Evolutionary conservation across 2,888 invertebrate genomes (phyloP).

Genomic region (Liopterus haemorrhoidalis): DNA sequence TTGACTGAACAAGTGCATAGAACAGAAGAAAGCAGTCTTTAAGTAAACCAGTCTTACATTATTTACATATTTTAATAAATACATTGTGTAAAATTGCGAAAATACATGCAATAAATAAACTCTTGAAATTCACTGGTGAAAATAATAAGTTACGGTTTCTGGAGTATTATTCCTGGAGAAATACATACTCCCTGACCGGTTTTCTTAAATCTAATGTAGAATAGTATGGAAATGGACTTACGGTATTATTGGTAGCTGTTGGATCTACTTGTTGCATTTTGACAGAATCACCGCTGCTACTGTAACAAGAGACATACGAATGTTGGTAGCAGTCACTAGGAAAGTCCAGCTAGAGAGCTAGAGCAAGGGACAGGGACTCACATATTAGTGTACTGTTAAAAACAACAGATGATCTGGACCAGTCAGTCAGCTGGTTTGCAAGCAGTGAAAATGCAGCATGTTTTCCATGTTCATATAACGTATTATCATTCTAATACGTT

Average conservation of each 20-base stretch:
- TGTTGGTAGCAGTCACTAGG: neutral
- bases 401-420: constrained; percentile 40
- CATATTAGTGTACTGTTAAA: constrained; percentile 25
- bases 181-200: no score
- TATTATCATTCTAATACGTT: constrained; percentile 24
- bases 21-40: no score
- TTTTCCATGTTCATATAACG: constrained; percentile 38
- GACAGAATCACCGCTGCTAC: constrained; percentile 35
- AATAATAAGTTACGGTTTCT: no score
- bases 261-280: constrained; percentile 58
- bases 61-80: no score
- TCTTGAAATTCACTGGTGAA: no score
- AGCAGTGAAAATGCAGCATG: constrained; percentile 37
- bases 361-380: constrained; percentile 12
- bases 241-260: constrained; percentile 53
- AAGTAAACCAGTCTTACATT: no score
- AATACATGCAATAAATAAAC: no score
- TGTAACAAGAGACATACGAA: constrained; percentile 27
- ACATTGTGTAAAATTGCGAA: no score
- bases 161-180: no score
- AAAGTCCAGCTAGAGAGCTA: neutral
- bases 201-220: no score
- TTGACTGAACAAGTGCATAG: no score
- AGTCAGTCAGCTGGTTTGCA: constrained; percentile 44
- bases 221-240: constrained; percentile 40